A percentile compares a stretch with the other conserved stretches of the same genome.
Conservation (phyloP, 2,113 vertebrate species). For the Tetrax tetrax region DNA sequence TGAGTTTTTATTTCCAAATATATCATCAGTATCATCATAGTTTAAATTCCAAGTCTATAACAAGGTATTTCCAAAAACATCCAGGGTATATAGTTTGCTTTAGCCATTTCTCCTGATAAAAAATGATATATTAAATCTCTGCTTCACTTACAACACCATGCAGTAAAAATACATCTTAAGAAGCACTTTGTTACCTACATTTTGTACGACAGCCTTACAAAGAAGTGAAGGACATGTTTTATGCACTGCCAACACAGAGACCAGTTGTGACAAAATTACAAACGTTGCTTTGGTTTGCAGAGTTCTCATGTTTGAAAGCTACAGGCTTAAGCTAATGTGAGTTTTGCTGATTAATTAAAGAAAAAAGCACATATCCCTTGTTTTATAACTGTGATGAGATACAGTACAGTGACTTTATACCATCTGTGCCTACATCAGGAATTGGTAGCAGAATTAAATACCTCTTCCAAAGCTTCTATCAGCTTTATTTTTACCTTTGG, state of each 20-base stretch:
- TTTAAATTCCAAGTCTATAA: conserved; percentile 22
- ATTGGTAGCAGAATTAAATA: background rate
- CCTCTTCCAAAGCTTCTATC: background rate
- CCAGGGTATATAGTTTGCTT: background rate
- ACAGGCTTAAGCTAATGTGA: background rate
- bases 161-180: background rate
- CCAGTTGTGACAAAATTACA: background rate
- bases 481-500: background rate
- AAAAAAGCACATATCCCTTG: background rate
- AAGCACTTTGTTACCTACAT: background rate
- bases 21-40: background rate
- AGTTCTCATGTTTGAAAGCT: background rate
- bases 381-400: background rate
- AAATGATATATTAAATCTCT: background rate
- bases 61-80: background rate
- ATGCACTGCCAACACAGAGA: background rate
- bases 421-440: accelerated
- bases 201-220: background rate
- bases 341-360: background rate
- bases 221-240: background rate
- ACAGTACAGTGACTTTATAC: background rate
- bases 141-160: background rate
- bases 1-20: conserved; percentile 40
- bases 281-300: background rate
- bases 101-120: background rate